Conservation (phyloP, 2,797 vertebrate genomes). For the Phyllotis vaccarum region DNA sequence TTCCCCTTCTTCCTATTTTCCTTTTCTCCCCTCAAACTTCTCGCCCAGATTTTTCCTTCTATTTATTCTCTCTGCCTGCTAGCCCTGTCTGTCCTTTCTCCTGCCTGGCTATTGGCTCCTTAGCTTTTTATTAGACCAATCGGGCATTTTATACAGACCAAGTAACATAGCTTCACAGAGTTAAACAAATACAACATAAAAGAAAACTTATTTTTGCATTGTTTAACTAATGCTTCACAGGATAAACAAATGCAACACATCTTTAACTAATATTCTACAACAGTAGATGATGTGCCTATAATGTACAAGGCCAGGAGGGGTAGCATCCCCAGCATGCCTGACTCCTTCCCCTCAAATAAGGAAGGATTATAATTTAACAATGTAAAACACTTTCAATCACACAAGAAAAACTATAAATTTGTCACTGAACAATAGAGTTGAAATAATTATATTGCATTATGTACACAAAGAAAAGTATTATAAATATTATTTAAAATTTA, state of each 20-base stretch:
- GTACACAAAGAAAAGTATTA: not conserved
- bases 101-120: not conserved
- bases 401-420: not conserved
- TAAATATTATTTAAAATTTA: conserved; percentile 13
- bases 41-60: not conserved
- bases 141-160: not conserved
- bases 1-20: not conserved
- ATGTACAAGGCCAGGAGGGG: not conserved
- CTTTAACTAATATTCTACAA: not conserved
- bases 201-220: not conserved
- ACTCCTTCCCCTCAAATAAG: not conserved
- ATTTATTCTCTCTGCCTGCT: not conserved
- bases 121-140: not conserved
- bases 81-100: not conserved
- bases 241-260: not conserved
- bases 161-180: not conserved
- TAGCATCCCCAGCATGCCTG: not conserved
- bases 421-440: not conserved
- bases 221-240: not conserved
- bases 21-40: not conserved
- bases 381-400: not conserved
- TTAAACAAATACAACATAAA: not conserved
- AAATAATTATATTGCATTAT: not conserved
- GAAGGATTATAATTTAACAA: not conserved
- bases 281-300: not conserved